A percentile compares a stretch with the other conserved stretches of the same genome.
phyloP scores from a whole-genome alignment of 2,888 invertebrate genomes.

The Volucella inanis region DNA sequence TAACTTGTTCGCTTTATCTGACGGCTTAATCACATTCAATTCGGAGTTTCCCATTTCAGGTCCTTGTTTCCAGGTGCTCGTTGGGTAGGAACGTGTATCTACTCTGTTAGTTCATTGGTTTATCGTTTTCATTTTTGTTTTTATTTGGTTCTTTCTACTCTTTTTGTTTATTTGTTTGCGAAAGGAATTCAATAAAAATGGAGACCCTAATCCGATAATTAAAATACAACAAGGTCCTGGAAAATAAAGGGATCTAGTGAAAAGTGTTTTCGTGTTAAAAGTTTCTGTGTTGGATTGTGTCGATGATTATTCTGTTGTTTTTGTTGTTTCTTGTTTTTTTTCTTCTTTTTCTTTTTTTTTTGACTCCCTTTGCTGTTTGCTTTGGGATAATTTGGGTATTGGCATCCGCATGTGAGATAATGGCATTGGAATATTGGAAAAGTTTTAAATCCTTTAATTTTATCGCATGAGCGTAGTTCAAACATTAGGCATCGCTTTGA shows the following conservation, averaged over 20 bases:
- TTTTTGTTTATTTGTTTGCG: constrained; percentile 40
- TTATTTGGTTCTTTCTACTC: background rate
- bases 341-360: background rate
- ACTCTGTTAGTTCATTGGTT: constrained; percentile 61
- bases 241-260: constrained; percentile 24
- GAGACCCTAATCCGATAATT: constrained; percentile 71
- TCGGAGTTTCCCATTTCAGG: constrained; percentile 37
- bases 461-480: no score
- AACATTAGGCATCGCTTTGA: no score
- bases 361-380: constrained; percentile 15
- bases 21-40: constrained; percentile 72
- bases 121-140: constrained; percentile 42
- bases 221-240: constrained; percentile 60
- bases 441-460: constrained; percentile 48
- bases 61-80: constrained; percentile 26
- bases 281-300: constrained; percentile 17
- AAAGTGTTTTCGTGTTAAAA: constrained; percentile 53
- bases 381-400: constrained; percentile 44
- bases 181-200: constrained; percentile 67
- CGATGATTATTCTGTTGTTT: background rate
- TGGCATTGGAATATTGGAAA: constrained; percentile 42
- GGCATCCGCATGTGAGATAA: constrained; percentile 12
- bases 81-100: background rate
- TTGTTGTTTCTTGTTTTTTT: background rate
- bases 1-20: constrained; percentile 72